Evolutionary conservation across 2,113 vertebrate genomes (phyloP).

Genomic region (Formicarius rufipectus): DNA sequence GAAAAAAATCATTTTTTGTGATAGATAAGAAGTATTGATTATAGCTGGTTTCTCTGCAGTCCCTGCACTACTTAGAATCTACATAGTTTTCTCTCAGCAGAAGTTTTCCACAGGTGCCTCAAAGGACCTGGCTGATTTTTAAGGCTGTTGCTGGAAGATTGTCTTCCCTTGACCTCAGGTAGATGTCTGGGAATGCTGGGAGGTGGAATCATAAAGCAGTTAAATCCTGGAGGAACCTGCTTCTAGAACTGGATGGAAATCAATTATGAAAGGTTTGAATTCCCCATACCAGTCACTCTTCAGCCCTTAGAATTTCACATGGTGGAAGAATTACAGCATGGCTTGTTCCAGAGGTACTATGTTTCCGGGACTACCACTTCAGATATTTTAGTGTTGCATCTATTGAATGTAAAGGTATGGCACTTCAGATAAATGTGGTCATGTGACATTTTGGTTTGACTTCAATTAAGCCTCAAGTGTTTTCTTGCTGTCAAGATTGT

Average conservation of each 20-base stretch:
- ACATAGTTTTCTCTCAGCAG: neutral
- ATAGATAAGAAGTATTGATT: neutral
- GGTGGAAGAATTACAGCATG: neutral
- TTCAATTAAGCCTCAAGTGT: neutral
- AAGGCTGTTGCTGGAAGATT: neutral
- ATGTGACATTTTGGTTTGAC: neutral
- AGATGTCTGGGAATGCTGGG: neutral
- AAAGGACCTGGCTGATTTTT: neutral
- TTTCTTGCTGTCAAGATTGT: neutral
- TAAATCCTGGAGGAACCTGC: neutral
- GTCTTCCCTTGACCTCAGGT: neutral
- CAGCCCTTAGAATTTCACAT: neutral
- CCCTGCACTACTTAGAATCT: neutral
- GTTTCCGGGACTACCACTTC: neutral
- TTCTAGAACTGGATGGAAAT: neutral
- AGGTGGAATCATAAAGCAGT: neutral
- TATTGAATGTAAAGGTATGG: neutral
- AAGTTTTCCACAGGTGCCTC: neutral
- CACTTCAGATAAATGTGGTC: neutral
- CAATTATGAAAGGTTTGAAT: neutral
- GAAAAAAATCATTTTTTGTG: neutral
- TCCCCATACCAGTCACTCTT: neutral
- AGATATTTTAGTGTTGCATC: neutral
- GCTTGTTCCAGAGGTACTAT: neutral
- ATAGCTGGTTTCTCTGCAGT: neutral